A percentile compares a stretch with the other conserved stretches of the same genome.
Conservation (phyloP, 1,140 invertebrate genomes). For the Brachionus angularis region DNA sequence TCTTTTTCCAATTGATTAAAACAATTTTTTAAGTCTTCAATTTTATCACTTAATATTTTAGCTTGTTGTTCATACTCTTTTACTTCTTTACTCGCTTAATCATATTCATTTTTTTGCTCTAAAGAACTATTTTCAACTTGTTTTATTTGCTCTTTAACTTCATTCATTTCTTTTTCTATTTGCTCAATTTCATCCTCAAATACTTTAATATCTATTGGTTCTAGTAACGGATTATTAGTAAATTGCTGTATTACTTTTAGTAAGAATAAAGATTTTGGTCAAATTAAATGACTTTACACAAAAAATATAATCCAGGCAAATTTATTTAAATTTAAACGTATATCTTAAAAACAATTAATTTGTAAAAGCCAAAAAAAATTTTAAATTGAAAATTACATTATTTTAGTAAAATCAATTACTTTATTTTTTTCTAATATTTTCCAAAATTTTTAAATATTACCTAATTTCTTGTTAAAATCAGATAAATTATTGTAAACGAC, state of each 20-base stretch:
- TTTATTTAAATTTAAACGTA: too few relatives aligned
- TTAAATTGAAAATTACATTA: too few relatives aligned
- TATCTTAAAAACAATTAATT: too few relatives aligned
- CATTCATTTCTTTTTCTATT: constrained; percentile 48
- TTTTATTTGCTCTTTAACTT: constrained; percentile 46
- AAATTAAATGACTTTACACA: too few relatives aligned
- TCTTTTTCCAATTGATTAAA: constrained; percentile 17
- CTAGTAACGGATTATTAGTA: too few relatives aligned
- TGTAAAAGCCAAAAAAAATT: too few relatives aligned
- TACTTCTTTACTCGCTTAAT: constrained; percentile 46
- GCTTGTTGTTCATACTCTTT: constrained; percentile 49
- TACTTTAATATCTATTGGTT: constrained; percentile 45
- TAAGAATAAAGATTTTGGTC: constrained; percentile 44
- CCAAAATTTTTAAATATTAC: too few relatives aligned
- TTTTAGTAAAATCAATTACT: too few relatives aligned
- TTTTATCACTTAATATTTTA: constrained; percentile 47
- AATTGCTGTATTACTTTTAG: constrained; percentile 61
- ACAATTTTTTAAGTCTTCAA: constrained; percentile 50
- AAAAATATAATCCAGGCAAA: too few relatives aligned
- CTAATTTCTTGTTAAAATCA: too few relatives aligned
- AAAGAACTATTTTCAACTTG: constrained; percentile 41
- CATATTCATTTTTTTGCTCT: constrained; percentile 45
- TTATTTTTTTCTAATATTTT: too few relatives aligned
- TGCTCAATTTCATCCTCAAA: constrained; percentile 40
- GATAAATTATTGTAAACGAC: too few relatives aligned